Percentiles rank a stretch among this genome's conserved stretches.
These are phyloP conservation scores for Microcebus ravelobensis DNA, from an alignment of 2,113 vertebrate genomes.

Conservation along the genomic window DNA sequence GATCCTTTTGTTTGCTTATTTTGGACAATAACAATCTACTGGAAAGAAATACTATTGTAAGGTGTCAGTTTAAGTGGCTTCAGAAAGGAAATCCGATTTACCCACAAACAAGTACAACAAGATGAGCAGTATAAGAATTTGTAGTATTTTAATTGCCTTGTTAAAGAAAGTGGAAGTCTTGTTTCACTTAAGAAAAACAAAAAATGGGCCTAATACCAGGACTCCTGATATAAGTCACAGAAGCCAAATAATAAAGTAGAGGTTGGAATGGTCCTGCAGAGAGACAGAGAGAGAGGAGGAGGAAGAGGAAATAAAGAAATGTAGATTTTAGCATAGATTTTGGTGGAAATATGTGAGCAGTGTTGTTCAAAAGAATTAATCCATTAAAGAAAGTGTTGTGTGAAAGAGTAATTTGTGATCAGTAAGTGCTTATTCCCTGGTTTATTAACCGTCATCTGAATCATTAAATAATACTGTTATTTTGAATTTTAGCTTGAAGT, in stretches of 20 bases:
- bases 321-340: background rate
- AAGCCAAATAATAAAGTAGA: slow-evolving; percentile 4
- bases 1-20: background rate
- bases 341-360: background rate
- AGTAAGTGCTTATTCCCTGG: background rate
- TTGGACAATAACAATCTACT: background rate
- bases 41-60: background rate
- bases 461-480: slow-evolving; percentile 14
- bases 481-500: slow-evolving; percentile 19
- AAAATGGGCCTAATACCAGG: background rate
- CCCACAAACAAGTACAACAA: slow-evolving; percentile 19
- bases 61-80: background rate
- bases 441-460: background rate
- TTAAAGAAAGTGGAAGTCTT: slow-evolving; percentile 63
- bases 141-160: slow-evolving; percentile 47
- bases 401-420: background rate
- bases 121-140: slow-evolving; percentile 14
- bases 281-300: background rate
- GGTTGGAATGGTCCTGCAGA: background rate
- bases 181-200: slow-evolving; percentile 56
- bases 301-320: background rate
- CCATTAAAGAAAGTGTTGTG: background rate
- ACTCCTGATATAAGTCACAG: background rate
- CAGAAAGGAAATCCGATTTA: slow-evolving; percentile 43
- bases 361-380: slow-evolving; percentile 4